Conservation (phyloP, 37 sponge, comb jelly and placozoan species). For the Oopsacas minuta region DNA sequence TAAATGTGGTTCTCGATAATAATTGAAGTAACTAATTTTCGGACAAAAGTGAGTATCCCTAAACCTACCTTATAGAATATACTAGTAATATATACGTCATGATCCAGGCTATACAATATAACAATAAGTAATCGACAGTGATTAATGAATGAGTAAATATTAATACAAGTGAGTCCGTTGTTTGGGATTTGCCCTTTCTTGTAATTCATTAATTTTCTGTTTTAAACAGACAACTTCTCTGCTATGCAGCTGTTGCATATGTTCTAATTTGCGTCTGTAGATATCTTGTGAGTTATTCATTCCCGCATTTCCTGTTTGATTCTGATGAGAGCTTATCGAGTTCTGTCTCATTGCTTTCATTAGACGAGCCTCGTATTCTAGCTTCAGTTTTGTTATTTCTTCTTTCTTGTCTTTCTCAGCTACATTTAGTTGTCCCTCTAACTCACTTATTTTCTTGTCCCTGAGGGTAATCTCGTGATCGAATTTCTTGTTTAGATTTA, state of each 20-base stretch:
- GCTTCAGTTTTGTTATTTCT: slow-evolving; percentile 1
- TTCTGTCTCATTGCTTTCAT: slow-evolving; percentile 17
- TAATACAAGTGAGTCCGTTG: not conserved
- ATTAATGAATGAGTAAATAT: too few species aligned
- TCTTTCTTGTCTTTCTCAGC: slow-evolving; percentile 13
- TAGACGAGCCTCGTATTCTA: not conserved
- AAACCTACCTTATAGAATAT: too few species aligned
- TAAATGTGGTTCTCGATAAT: too few species aligned
- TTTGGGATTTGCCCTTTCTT: not conserved
- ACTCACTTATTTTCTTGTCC: not conserved
- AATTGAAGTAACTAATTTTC: too few species aligned
- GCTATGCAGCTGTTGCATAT: not conserved
- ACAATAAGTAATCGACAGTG: too few species aligned
- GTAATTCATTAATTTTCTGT: not conserved
- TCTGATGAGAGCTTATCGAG: not conserved
- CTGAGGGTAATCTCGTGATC: not conserved
- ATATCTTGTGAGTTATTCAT: not conserved
- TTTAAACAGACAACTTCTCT: not conserved
- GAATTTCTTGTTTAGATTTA: not conserved
- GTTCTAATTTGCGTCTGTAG: not conserved
- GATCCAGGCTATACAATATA: too few species aligned
- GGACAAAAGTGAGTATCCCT: too few species aligned
- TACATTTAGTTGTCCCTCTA: not conserved
- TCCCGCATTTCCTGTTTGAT: not conserved
- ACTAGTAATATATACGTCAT: too few species aligned